phyloP scores from a whole-genome alignment of 1,140 invertebrate genomes.

The Drosophila lacertosa region DNA sequence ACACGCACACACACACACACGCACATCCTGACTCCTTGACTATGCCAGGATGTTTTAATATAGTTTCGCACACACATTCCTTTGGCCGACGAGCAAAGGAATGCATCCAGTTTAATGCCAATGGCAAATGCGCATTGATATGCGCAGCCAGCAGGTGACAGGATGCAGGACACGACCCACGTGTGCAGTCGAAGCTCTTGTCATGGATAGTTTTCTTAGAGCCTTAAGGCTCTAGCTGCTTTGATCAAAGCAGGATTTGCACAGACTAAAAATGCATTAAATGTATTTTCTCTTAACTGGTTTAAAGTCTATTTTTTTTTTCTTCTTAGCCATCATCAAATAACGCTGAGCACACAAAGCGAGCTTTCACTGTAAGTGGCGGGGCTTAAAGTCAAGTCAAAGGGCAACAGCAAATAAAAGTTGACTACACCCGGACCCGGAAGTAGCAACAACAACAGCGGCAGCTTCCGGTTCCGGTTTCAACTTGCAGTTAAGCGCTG shows the following conservation, averaged over 20 bases:
- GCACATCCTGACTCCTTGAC: neutral
- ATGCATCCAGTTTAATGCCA: conserved; percentile 56
- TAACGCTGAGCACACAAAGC: neutral
- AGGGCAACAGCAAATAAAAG: neutral
- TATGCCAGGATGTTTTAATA: conserved; percentile 39
- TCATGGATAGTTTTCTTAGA: neutral
- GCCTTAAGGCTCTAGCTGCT: no score
- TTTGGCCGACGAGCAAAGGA: conserved; percentile 34
- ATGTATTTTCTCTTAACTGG: no score
- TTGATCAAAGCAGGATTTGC: no score
- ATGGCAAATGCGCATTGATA: conserved; percentile 56
- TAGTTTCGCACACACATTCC: conserved; percentile 51
- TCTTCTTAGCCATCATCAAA: no score
- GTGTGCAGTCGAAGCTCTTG: no score
- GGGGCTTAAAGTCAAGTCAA: conserved; percentile 43
- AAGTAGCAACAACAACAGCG: neutral
- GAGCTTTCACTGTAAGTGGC: conserved; percentile 13
- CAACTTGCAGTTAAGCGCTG: conserved; percentile 15
- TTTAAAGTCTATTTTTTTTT: no score
- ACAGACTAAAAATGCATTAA: no score
- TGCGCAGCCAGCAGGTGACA: conserved; percentile 49
- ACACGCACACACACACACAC: neutral
- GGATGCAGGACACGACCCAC: neutral
- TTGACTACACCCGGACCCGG: no score
- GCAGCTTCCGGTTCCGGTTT: conserved; percentile 42